These are phyloP conservation scores for Globia sparganii DNA, from an alignment of 2,888 invertebrate species.

Conservation along the genomic window DNA sequence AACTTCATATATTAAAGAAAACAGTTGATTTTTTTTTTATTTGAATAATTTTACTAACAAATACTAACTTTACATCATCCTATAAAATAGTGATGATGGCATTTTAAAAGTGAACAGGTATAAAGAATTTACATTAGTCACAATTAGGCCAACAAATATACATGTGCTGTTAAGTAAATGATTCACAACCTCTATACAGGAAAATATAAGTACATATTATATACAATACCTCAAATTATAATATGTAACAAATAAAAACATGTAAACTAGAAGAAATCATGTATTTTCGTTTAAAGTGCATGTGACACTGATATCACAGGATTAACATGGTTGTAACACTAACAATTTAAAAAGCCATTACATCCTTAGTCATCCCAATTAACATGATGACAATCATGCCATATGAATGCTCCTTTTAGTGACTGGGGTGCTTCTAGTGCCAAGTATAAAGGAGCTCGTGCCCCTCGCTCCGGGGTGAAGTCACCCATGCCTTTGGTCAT, in stretches of 20 bases:
- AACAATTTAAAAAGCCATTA: slow-evolving; percentile 73
- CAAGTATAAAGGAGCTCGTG: slow-evolving; percentile 84
- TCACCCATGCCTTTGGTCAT: slow-evolving; percentile 89
- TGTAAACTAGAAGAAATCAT: slow-evolving; percentile 80
- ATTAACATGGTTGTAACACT: slow-evolving; percentile 81
- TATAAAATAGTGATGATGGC: slow-evolving; percentile 22
- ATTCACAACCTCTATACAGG: slow-evolving; percentile 54
- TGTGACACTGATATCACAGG: slow-evolving; percentile 89
- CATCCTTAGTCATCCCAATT: slow-evolving; percentile 88
- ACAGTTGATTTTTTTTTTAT: slow-evolving; percentile 22
- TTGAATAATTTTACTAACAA: slow-evolving; percentile 42
- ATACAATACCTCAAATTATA: slow-evolving; percentile 38
- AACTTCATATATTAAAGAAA: slow-evolving; percentile 34
- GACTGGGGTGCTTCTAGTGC: slow-evolving; percentile 86
- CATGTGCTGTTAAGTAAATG: slow-evolving; percentile 38
- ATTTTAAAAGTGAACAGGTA: slow-evolving; percentile 21
- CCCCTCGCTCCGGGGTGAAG: slow-evolving; percentile 86
- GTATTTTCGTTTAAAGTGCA: slow-evolving; percentile 86
- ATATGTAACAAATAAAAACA: slow-evolving; percentile 72
- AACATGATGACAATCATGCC: slow-evolving; percentile 88
- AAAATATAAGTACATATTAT: slow-evolving; percentile 50
- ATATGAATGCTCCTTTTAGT: slow-evolving; percentile 86
- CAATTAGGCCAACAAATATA: slow-evolving; percentile 44
- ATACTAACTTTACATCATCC: slow-evolving; percentile 23
- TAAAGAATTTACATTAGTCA: slow-evolving; percentile 19